Evolutionary conservation across 2,113 vertebrate species (phyloP), one percentile per base, ranked within the genome.

Genomic region (Pithys albifrons): DNA sequence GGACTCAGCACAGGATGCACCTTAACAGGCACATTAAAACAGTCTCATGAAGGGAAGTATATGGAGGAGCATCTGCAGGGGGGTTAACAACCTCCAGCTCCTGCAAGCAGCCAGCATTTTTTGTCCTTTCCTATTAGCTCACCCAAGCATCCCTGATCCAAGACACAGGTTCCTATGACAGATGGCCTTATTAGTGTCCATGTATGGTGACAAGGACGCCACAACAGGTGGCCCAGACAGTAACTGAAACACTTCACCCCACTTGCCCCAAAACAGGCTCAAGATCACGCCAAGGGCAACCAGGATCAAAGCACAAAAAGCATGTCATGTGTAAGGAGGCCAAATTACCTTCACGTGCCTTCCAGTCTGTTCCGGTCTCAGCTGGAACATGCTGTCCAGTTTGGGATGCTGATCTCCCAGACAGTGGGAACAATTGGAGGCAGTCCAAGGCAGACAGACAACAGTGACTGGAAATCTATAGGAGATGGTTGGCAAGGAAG

Each of bases 381-480:
- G 69, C 54, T 81, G 84, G 61, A 86, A 93, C 4, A 2, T 0
- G 25, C 1, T 35, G 85, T 83, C 91, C 79, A 17, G 58, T 52
- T 95, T 88, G 92, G 82, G 88, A 93, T 88, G 66, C 66, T 80
- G 83, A 71, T 72, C 88, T 91, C 76, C 91, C 55, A 78, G 73
- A 64, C 1, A 0, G 65, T 33, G 67, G 45, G 52, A 95, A 59
- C 73, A 71, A 27, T 0, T 97, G 91, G 94, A 95, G 86, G 69
- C 24, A 25, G 65, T 78, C 94, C 96, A 96, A 92, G 72, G 64
- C 69, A 95, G 66, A 72, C 91, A 95, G 91, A 92, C 76, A 89
- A n/a, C 52, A 61, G 69, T 67, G 73, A 89, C 76, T 92, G 80
- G 80, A 95, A 95, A 91, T 97, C 94, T 91, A 82, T 78, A 95